Conservation (phyloP, 2,113 vertebrate genomes). For the Peromyscus californicus region DNA sequence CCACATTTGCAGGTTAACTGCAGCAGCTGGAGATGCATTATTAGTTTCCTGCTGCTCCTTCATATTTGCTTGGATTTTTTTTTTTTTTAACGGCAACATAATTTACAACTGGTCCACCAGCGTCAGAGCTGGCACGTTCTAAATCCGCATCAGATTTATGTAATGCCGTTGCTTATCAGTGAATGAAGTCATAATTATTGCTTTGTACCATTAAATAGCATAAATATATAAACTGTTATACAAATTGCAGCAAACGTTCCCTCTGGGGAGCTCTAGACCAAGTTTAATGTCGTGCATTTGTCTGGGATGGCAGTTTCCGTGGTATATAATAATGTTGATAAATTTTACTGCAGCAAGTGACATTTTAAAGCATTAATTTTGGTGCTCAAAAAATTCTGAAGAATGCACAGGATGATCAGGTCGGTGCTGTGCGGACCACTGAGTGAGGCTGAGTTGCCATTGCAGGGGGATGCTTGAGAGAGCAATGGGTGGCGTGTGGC, state of each 20-base stretch:
- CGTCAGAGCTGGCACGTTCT: slow-evolving; percentile 90
- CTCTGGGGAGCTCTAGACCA: slow-evolving; percentile 92
- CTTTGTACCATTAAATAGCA: slow-evolving; percentile 93
- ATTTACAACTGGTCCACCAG: slow-evolving; percentile 92
- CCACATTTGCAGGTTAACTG: slow-evolving; percentile 99
- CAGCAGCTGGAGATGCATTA: slow-evolving; percentile 99
- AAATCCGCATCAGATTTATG: slow-evolving; percentile 91
- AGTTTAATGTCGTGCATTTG: slow-evolving; percentile 93
- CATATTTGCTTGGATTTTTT: slow-evolving; percentile 96
- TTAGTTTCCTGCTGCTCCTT: slow-evolving; percentile 99
- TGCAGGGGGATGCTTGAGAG: slow-evolving; percentile 65
- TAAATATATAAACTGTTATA: slow-evolving; percentile 93
- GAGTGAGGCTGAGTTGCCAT: slow-evolving; percentile 61
- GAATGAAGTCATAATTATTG: slow-evolving; percentile 93
- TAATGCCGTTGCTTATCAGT: slow-evolving; percentile 89
- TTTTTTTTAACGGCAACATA: slow-evolving; percentile 93
- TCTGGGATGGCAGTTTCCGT: slow-evolving; percentile 93
- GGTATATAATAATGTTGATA: slow-evolving; percentile 94
- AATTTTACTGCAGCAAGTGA: slow-evolving; percentile 91
- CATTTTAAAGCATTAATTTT: slow-evolving; percentile 91
- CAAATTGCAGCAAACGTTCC: slow-evolving; percentile 89
- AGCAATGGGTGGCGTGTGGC: slow-evolving; percentile 16
- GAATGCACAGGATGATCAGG: slow-evolving; percentile 80
- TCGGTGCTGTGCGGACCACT: slow-evolving; percentile 73
- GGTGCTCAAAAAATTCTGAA: slow-evolving; percentile 86